These are phyloP conservation scores for Terrapene triunguis DNA, from an alignment of 2,113 vertebrate species.

Conservation along the genomic window DNA sequence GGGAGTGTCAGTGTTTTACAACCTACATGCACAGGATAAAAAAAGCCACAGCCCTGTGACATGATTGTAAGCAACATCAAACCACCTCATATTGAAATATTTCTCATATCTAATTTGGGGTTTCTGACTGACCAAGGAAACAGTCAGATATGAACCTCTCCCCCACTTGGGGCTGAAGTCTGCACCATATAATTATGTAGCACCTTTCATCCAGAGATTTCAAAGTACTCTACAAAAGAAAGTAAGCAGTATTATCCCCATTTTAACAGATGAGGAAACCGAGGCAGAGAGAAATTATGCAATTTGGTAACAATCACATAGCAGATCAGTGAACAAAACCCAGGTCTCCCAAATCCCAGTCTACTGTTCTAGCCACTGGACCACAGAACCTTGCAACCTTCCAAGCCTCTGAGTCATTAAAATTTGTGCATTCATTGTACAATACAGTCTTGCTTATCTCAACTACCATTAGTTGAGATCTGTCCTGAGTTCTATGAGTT, in stretches of 20 bases:
- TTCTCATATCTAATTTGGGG: constrained; percentile 25
- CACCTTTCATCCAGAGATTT: constrained; percentile 12
- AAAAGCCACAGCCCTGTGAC: not conserved
- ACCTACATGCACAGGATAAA: not conserved
- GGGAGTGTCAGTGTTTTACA: not conserved
- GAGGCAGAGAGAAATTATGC: not conserved
- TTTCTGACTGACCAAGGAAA: not conserved
- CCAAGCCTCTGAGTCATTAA: not conserved
- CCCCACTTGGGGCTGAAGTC: not conserved
- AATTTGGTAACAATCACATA: not conserved
- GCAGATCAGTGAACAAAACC: not conserved
- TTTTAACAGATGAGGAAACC: not conserved
- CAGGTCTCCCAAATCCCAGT: not conserved
- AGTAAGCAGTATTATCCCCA: constrained; percentile 26
- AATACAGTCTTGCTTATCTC: not conserved
- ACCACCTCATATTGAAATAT: not conserved
- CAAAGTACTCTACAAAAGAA: not conserved
- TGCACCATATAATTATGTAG: not conserved
- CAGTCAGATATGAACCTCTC: not conserved
- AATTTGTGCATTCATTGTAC: not conserved
- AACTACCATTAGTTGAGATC: not conserved
- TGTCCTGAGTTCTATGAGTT: not conserved
- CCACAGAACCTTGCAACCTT: rapidly evolving
- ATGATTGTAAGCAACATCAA: not conserved
- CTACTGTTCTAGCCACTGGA: not conserved